Conservation (phyloP, 2,888 invertebrate genomes). For the Antitype chi region DNA sequence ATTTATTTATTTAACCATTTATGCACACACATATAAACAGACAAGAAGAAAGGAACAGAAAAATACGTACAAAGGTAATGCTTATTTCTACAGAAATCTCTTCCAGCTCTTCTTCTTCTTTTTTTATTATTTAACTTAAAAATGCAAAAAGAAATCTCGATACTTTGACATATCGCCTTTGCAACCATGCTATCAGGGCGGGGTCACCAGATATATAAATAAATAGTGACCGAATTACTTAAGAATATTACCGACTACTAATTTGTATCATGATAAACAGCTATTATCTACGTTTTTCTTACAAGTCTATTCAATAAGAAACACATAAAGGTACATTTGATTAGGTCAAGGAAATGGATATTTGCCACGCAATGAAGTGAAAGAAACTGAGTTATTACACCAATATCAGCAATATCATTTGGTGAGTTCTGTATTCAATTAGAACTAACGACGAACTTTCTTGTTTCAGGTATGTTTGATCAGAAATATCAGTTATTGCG, state of each 20-base stretch:
- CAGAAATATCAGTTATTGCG: conserved; percentile 18
- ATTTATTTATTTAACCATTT: too few relatives aligned
- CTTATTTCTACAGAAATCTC: too few relatives aligned
- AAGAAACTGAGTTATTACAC: conserved; percentile 42
- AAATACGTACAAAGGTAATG: too few relatives aligned
- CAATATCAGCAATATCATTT: conserved; percentile 32
- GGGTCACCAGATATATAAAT: background rate
- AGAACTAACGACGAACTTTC: conserved; percentile 52
- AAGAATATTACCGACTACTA: background rate
- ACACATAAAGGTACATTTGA: conserved; percentile 37
- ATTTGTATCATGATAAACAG: background rate
- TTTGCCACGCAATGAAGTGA: conserved; percentile 46
- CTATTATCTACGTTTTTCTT: conserved; percentile 23
- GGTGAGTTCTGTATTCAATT: conserved; percentile 49
- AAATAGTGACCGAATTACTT: conserved; percentile 1
- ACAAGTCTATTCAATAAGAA: conserved; percentile 25
- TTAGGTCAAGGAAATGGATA: conserved; percentile 52
- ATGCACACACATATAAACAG: too few relatives aligned
- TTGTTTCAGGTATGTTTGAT: conserved; percentile 61
- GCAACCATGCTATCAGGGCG: background rate
- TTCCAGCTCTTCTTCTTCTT: too few relatives aligned
- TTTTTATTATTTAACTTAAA: background rate
- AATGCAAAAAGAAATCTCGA: background rate
- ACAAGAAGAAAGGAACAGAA: too few relatives aligned
- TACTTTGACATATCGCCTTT: background rate